Base-by-base conservation (phyloP, 2,797 vertebrate species). In the Thaleichthys pacificus region DNA sequence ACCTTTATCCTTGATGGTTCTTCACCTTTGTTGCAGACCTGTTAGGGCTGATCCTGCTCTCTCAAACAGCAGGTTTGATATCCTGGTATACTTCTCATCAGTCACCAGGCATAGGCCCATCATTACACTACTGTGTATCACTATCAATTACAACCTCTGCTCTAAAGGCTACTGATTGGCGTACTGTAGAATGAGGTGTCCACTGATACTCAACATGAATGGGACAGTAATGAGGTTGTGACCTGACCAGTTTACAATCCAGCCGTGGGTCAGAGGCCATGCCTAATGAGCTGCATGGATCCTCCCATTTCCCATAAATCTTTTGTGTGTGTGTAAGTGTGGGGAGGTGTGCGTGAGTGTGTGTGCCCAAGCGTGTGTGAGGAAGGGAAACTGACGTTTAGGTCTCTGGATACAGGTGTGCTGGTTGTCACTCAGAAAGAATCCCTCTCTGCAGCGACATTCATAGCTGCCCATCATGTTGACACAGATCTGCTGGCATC, bases 391-490 rank as follows among this genome's bases (percentile, higher is more conserved):
- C n/a, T 91, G 66, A 98, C 97, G 95, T 96, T 99, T 98, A 0
- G 97, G 97, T 65, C 96, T 92, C 89, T 98, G 97, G 91, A 99
- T 99, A 75, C 97, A 99, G 84, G 97, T 99, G 77, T 99, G 97
- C 91, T 99, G 97, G 93, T 99, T 99, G 93, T 99, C 97, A 0
- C 97, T 98, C 85, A 99, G 94, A 87, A 99, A 98, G 92, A 98
- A 99, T 65, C 97, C 97, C 57, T 99, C 97, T 58, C 96, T 83
- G 88, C 97, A 99, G 82, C 95, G 97, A 83, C 97, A 98, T 85
- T 99, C 97, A 0, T 99, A 99, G 91, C 97, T 99, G 82, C 97
- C 97, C 97, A 99, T 98, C 96, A 98, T 98, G 91, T 98, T 99
- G 91, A 99, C 93, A 17, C 97, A 99, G 81, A 96, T 96, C 93